Evolutionary conservation across 2,797 vertebrate genomes (phyloP).

Genomic region (Molossus molossus): DNA sequence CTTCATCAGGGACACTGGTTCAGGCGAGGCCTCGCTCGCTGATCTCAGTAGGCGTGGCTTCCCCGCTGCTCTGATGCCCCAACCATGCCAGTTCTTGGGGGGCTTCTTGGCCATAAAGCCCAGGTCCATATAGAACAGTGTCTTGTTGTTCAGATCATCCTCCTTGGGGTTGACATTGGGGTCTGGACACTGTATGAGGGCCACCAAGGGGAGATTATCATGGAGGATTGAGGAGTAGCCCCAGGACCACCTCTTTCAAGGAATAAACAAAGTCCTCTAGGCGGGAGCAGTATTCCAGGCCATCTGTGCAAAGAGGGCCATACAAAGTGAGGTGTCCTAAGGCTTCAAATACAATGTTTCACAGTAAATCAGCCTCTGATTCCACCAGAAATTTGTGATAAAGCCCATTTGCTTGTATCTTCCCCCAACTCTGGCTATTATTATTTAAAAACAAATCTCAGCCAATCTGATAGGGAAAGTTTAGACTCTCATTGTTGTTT

Average conservation of each 20-base stretch:
- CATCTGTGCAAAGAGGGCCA: background rate
- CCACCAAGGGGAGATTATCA: background rate
- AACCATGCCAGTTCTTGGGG: background rate
- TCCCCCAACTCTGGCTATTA: background rate
- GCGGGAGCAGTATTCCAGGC: background rate
- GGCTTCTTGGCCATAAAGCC: background rate
- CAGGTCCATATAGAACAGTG: background rate
- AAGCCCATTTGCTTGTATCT: background rate
- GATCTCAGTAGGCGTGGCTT: background rate
- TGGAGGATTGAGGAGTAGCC: background rate
- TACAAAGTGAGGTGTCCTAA: background rate
- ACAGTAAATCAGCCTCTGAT: background rate
- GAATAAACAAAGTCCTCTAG: too few species aligned
- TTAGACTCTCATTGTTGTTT: background rate
- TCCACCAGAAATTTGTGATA: background rate
- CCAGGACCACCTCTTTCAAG: background rate
- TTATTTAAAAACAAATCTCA: background rate
- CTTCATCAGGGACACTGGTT: background rate
- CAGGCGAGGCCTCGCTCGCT: background rate
- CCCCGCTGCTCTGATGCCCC: background rate
- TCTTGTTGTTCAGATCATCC: background rate
- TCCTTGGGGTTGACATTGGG: background rate
- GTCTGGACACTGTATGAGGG: background rate
- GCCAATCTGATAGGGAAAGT: background rate
- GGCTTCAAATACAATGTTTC: background rate